phyloP scores from a whole-genome alignment of 1,140 invertebrate genomes.

The Drosophila tani region DNA sequence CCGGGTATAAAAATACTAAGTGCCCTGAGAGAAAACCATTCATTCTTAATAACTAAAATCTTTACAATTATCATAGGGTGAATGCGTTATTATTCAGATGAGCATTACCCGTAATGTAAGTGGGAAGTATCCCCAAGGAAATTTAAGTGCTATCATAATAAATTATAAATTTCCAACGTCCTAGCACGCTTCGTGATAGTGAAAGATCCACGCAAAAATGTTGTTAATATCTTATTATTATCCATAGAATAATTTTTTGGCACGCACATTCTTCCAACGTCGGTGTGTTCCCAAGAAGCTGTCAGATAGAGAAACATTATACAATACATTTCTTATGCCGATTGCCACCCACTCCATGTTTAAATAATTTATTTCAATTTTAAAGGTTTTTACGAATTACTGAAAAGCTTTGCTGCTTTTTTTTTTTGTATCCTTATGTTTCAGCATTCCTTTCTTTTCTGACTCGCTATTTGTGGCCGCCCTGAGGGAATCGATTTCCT shows the following conservation, averaged over 20 bases:
- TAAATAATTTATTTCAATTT: constrained; percentile 81
- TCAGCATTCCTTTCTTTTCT: constrained; percentile 10
- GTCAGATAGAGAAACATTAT: constrained; percentile 49
- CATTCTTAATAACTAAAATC: background rate
- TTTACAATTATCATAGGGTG: background rate
- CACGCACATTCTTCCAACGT: constrained; percentile 44
- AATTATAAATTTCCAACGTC: constrained; percentile 68
- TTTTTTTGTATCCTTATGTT: constrained; percentile 14
- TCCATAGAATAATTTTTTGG: constrained; percentile 59
- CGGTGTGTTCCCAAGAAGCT: constrained; percentile 36
- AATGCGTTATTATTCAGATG: constrained; percentile 18
- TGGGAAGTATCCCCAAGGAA: constrained; percentile 22
- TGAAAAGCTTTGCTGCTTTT: constrained; percentile 62
- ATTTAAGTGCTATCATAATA: constrained; percentile 52
- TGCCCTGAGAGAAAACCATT: background rate
- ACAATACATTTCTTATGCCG: constrained; percentile 60
- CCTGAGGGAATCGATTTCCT: constrained; percentile 74
- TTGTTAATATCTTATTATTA: constrained; percentile 75
- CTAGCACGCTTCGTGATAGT: background rate
- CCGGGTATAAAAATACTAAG: too few relatives aligned
- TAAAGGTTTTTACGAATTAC: constrained; percentile 76
- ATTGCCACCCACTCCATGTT: constrained; percentile 15
- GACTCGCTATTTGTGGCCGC: constrained; percentile 39
- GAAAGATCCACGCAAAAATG: constrained; percentile 37
- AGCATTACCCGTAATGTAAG: constrained; percentile 3